phyloP scores from a whole-genome alignment of 2,113 vertebrate genomes.

The Holacanthus passer region DNA sequence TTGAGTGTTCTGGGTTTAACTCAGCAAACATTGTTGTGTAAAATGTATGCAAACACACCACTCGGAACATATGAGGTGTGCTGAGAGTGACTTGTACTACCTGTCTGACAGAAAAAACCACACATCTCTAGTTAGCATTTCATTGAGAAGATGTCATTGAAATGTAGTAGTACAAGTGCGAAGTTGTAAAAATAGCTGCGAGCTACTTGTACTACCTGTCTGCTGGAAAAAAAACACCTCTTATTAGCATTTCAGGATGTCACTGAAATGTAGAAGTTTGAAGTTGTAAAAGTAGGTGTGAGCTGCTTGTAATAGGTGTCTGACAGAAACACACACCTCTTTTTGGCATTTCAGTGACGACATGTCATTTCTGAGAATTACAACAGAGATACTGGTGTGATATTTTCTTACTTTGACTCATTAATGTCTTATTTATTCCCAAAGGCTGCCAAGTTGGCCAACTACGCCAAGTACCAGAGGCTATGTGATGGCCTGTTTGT shows the following conservation, averaged over 20 bases:
- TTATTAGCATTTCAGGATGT: background rate
- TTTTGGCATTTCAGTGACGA: background rate
- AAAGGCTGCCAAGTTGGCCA: constrained; percentile 96
- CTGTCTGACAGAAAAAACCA: background rate
- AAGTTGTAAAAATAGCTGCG: background rate
- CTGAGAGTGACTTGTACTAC: background rate
- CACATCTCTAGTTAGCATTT: background rate
- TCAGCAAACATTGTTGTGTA: background rate
- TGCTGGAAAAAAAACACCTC: background rate
- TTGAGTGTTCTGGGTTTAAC: background rate
- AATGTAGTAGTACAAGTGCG: background rate
- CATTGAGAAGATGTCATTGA: background rate
- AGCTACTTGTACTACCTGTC: background rate
- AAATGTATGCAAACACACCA: background rate
- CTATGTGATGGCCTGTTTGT: constrained; percentile 93
- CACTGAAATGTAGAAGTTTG: no score
- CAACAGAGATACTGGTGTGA: background rate
- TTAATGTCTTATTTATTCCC: constrained; percentile 61
- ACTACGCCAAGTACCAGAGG: constrained; percentile 96
- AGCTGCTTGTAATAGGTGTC: background rate
- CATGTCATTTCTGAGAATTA: background rate
- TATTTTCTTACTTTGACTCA: constrained; percentile 16
- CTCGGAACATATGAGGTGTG: background rate
- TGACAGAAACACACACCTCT: background rate
- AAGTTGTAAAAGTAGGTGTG: background rate